phyloP scores from a whole-genome alignment of 1,140 invertebrate species.

The Theocolax elegans region DNA sequence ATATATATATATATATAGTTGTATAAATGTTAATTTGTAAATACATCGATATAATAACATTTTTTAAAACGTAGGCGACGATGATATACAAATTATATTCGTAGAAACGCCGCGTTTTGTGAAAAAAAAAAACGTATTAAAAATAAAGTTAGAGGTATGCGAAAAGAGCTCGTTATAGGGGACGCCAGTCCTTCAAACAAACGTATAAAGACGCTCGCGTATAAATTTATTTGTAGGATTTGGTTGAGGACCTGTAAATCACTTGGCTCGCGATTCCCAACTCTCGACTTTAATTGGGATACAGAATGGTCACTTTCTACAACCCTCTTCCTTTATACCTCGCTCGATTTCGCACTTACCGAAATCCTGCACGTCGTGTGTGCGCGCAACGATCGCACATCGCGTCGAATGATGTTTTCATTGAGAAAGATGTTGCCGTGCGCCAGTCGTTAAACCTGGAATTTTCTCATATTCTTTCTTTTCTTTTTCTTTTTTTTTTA shows the following conservation, averaged over 20 bases:
- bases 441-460: not conserved
- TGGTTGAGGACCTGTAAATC: conserved; percentile 40
- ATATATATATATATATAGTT: too few species aligned
- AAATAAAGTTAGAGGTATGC: too few species aligned
- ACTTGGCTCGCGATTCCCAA: conserved; percentile 5
- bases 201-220: not conserved
- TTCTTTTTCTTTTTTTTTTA: too few species aligned
- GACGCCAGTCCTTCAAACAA: conserved; percentile 24
- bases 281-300: conserved; percentile 36
- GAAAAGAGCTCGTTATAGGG: conserved; percentile 5
- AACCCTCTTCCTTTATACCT: not conserved
- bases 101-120: too few species aligned
- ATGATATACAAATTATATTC: too few species aligned
- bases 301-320: not conserved
- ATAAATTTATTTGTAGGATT: conserved; percentile 36
- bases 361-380: too few species aligned
- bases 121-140: not conserved
- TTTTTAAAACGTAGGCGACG: too few species aligned
- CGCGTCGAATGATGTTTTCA: conserved; percentile 30
- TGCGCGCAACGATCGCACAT: not conserved
- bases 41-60: too few species aligned
- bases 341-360: too few species aligned
- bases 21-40: too few species aligned
- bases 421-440: conserved; percentile 21
- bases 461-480: not conserved